Conservation (phyloP, 2,113 vertebrate species). For the Ptyas mucosa region DNA sequence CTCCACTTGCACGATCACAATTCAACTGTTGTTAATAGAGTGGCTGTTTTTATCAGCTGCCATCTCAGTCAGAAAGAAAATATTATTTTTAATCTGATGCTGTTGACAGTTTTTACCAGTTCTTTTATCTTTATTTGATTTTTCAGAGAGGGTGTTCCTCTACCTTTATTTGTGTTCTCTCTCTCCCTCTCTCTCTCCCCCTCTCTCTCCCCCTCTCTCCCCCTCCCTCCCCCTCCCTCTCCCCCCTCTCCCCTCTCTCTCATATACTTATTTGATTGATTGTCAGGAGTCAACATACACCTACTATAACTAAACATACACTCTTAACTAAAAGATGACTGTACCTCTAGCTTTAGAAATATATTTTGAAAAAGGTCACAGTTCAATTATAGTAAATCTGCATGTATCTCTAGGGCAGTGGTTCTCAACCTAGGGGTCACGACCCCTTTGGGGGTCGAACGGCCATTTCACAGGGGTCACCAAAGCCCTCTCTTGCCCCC, state of each 20-base stretch:
- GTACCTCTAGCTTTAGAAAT: neutral
- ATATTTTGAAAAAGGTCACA: neutral
- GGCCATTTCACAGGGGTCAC: too few relatives aligned
- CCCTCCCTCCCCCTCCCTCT: too few relatives aligned
- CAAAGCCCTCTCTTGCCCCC: too few relatives aligned
- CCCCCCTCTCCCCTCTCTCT: too few relatives aligned
- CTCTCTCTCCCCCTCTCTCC: rapidly evolving
- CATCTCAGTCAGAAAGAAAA: neutral
- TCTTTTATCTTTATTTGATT: neutral
- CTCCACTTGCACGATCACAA: neutral
- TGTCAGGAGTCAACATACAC: neutral
- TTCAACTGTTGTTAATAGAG: neutral
- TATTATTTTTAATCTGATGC: neutral
- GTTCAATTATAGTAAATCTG: neutral
- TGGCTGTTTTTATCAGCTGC: neutral
- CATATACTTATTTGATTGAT: neutral
- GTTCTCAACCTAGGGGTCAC: too few relatives aligned
- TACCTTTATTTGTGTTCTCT: too few relatives aligned
- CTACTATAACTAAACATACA: neutral
- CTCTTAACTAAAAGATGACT: neutral
- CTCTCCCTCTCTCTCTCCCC: too few relatives aligned
- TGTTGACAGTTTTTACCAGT: neutral
- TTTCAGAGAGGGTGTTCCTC: too few relatives aligned
- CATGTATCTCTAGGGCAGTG: neutral
- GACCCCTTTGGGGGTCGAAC: too few relatives aligned